These are phyloP conservation scores for Takifugu rubripes DNA, from an alignment of 2,797 vertebrate genomes.

Conservation along the genomic window DNA sequence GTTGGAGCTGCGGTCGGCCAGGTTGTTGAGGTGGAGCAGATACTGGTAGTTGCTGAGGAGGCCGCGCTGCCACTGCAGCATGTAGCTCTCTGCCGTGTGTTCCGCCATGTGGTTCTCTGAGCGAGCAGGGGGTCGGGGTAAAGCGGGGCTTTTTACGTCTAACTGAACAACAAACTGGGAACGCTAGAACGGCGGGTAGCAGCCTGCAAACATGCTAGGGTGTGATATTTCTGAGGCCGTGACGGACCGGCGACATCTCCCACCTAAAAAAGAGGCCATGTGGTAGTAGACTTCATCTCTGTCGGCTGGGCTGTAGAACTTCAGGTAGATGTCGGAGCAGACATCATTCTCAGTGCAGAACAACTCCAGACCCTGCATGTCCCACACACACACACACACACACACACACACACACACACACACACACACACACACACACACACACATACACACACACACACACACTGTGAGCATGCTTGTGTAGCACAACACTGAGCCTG, in stretches of 20 bases:
- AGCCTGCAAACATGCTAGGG: no score
- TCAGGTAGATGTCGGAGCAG: slow-evolving; percentile 96
- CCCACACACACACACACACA: no score
- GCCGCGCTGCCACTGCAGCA: slow-evolving; percentile 95
- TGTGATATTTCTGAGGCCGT: no score
- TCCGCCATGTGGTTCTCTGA: slow-evolving; percentile 89
- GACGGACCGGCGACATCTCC: slow-evolving; percentile 33
- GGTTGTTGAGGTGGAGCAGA: slow-evolving; percentile 96
- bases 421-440: background rate
- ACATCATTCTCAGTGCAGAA: slow-evolving; percentile 94
- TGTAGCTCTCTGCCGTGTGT: slow-evolving; percentile 94
- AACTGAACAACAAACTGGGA: no score
- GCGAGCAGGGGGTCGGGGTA: background rate
- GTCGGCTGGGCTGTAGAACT: slow-evolving; percentile 89
- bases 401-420: no score
- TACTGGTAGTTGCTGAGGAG: slow-evolving; percentile 95
- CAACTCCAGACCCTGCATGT: slow-evolving; percentile 89
- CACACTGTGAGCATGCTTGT: background rate
- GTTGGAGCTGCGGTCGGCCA: slow-evolving; percentile 95
- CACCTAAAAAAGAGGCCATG: slow-evolving; percentile 92
- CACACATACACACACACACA: background rate
- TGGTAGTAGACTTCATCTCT: slow-evolving; percentile 93
- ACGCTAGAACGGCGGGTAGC: no score
- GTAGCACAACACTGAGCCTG: background rate
- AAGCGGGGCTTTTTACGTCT: no score